Evolutionary conservation across 2,888 invertebrate genomes (phyloP), one percentile per base, ranked within the genome.

Genomic region (Drosophila ustulata): DNA sequence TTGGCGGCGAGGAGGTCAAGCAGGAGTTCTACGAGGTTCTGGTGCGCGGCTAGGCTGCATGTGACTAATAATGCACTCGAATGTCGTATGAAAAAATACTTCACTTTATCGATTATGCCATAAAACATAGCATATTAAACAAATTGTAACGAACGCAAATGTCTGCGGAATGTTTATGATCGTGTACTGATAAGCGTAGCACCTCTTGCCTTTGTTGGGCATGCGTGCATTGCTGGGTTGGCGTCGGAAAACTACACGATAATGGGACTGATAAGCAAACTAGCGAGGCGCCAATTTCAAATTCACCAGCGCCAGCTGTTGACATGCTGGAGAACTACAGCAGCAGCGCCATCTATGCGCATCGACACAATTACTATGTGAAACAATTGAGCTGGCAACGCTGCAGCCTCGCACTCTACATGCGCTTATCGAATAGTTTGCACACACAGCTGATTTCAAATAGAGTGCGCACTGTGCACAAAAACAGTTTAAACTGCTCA

Each of bases 11-110:
- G 89, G 96, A 96, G 89, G 92, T 94, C 73, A 93, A 93, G 61
- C 94, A 95, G 69, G 90, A 93, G 1, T 94, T 94, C 75, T 96
- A 96, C 92, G 96, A 96, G 91, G 94, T 95, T 53, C 93, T 96
- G 4, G 94, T 95, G 7, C 32, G 85, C 52, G 28, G 45, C 6
- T 89, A 85, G 47, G 25, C 4, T 18, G 18, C 18, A 18, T 18
- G 0, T 0, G n/a, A 11, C 34, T 32, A 11, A n/a, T 37, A n/a
- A 37, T 37, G 4, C 37, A 37, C 37, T 37, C n/a, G 37, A 37
- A 4, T n/a, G 11, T 37, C n/a, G 11, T 4, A 34, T 11, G 34
- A 34, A 34, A 34, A 34, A 34, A 34, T 3, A 34, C 8, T 34
- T 9, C 34, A 3, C 11, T 34, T 57, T 52, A 51, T 66, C 51